Base-by-base conservation (phyloP, 2,888 invertebrate species). In the Gari tellinella region DNA sequence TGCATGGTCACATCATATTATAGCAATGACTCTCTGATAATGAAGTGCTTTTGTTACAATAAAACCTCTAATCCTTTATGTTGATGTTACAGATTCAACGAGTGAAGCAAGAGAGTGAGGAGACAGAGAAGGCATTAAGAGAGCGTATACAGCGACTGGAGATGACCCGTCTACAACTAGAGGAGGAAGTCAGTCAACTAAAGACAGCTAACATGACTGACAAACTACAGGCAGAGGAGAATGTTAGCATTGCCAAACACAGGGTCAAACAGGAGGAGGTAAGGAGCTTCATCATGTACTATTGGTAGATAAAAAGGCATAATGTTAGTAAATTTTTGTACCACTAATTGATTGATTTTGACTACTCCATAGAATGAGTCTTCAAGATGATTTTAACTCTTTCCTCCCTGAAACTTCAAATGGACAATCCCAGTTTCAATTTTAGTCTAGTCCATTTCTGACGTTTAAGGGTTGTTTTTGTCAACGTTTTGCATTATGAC, bases 201-300 rank as follows among this genome's bases (percentile, higher is more conserved):
- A 90, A 90, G 81, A 84, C 88, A 15, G 66, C 77, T 19, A 83
- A 84, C 56, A 83, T 88, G 64, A 77, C 86, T 12, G 89, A 90
- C 53, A 87, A 87, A 63, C 76, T 91, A 12, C 83, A 86, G 38
- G 85, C 85, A 19, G 91, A 91, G 60, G 91, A 91, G 73, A 84
- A 87, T 49, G 68, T 91, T 2, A 76, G 70, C 46, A 82, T 86
- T 23, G 82, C 85, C 25, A 91, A 88, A 68, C 90, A 90, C 80
- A 88, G 84, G 68, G 84, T 90, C 25, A 88, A 87, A 60, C 62
- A 76, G 26, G 90, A 91, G 53, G 89, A 91, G 88, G 91, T 90
- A 46, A 37, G 76, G 10, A 31, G 14, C 19, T 31, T 31, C 31
- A 31, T 43, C n/a, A 43, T 43, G 43, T 17, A 43, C n/a, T n/a